These are phyloP conservation scores for Picathartes gymnocephalus DNA, from an alignment of 2,113 vertebrate species.

Conservation along the genomic window DNA sequence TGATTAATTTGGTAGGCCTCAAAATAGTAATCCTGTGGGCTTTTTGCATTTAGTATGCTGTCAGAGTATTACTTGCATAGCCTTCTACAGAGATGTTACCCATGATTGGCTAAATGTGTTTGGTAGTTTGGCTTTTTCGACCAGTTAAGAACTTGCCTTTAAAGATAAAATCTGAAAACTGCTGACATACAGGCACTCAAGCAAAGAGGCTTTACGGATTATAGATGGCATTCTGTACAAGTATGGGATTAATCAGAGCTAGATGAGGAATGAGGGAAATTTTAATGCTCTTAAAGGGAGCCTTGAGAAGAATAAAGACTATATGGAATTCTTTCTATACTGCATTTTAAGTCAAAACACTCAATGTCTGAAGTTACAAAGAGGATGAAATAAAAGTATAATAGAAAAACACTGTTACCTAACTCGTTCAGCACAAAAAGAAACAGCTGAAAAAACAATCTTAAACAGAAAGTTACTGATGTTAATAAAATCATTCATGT, in stretches of 20 bases:
- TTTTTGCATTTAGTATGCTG: neutral
- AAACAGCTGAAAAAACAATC: neutral
- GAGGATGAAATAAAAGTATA: neutral
- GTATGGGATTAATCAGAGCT: neutral
- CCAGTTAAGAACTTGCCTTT: neutral
- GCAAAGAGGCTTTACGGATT: slow-evolving; percentile 21
- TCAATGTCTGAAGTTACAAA: neutral
- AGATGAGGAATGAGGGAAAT: neutral
- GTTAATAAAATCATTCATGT: neutral
- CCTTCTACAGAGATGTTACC: neutral
- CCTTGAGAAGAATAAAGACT: neutral
- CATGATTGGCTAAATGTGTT: neutral
- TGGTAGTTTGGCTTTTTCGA: neutral
- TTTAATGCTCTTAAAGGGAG: neutral
- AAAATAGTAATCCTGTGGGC: slow-evolving; percentile 17
- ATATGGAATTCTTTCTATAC: neutral
- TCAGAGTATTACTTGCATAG: neutral
- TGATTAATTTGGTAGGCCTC: neutral
- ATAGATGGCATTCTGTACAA: neutral
- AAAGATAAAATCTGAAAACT: slow-evolving; percentile 13
- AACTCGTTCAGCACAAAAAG: neutral
- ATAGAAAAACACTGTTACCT: neutral
- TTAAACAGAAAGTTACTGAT: neutral
- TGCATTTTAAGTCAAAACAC: neutral
- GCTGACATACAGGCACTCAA: neutral